Base-by-base conservation (phyloP, 2,888 invertebrate genomes). In the Melipona bicolor region DNA sequence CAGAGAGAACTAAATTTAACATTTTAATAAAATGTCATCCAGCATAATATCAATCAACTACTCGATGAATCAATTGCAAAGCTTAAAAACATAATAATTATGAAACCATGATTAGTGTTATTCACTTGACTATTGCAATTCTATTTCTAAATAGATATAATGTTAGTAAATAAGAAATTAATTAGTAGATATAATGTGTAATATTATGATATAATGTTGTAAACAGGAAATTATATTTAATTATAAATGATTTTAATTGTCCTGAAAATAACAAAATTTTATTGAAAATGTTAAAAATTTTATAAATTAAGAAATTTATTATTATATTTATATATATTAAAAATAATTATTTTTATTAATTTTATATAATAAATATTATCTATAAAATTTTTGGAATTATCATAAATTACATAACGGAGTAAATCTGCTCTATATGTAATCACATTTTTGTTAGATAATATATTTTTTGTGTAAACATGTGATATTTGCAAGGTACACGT, bases 321-420 rank as follows among this genome's bases (percentile, higher is more conserved):
- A 11, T 43, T 43, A 43, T 43, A 43, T 43, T 43, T 43, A 43
- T 43, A 43, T 43, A 43, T 2, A 43, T 43, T 43, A 43, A 43
- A 43, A 43, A 43, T 9, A 43, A 43, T 43, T 36, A 9, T 36
- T 36, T 36, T 36, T 36, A 36, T 36, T 43, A 43, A 43, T 43
- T 43, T 43, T 43, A 43, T 43, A 43, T 43, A 43, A 67, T 15
- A 56, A 68, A 59, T 76, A n/a, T 69, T 36, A 19, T 62, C 32
- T 61, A 17, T 17, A 61, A 24, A 61, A 17, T 61, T 24, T 17
- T 3, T 61, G 27, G 5, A 61, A 17, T 24, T 24, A 24, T 17
- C 15, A 61, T 61, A 61, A 27, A 43, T 43, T 43, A 43, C 9
- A 43, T 43, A 27, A 15, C 17, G 9, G 3, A 27, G 0, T 61